These are phyloP conservation scores for Nothobranchius kuhntae DNA, from an alignment of 2,113 vertebrate species.

Conservation along the genomic window DNA sequence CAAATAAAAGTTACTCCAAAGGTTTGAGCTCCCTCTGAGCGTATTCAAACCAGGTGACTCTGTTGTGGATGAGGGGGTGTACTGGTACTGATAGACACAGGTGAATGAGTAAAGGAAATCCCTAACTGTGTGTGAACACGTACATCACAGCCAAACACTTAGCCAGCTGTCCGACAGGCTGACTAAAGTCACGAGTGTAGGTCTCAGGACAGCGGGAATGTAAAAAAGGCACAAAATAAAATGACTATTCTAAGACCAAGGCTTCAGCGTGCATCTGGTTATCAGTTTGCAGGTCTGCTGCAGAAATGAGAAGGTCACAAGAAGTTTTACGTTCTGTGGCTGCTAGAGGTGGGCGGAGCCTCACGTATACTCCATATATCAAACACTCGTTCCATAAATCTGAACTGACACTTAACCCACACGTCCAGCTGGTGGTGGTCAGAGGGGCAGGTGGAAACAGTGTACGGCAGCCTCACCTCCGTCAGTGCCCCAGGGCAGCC, in stretches of 20 bases:
- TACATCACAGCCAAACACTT: conserved; percentile 62
- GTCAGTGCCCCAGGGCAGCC: too few species aligned
- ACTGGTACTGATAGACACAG: conserved; percentile 20
- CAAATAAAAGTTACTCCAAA: neutral
- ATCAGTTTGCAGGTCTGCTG: too few species aligned
- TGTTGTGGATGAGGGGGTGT: conserved; percentile 15
- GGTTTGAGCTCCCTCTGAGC: conserved; percentile 7
- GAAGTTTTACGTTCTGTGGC: too few species aligned
- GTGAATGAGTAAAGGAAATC: conserved; percentile 60
- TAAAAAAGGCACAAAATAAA: neutral
- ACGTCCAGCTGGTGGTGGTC: too few species aligned
- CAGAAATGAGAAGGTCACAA: too few species aligned
- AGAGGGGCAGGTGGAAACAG: too few species aligned
- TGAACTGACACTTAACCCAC: too few species aligned
- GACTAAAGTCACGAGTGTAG: conserved; percentile 39
- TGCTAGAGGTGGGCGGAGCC: too few species aligned
- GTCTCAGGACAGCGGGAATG: conserved; percentile 31
- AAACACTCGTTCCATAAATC: too few species aligned
- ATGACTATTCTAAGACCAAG: neutral
- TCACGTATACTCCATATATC: too few species aligned
- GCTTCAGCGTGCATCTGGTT: too few species aligned
- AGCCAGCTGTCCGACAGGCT: conserved; percentile 49
- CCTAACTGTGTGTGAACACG: conserved; percentile 44
- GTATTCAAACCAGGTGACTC: conserved; percentile 21
- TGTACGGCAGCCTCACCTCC: too few species aligned